Evolutionary conservation across 2,113 vertebrate genomes (phyloP).

Genomic region (Meles meles): DNA sequence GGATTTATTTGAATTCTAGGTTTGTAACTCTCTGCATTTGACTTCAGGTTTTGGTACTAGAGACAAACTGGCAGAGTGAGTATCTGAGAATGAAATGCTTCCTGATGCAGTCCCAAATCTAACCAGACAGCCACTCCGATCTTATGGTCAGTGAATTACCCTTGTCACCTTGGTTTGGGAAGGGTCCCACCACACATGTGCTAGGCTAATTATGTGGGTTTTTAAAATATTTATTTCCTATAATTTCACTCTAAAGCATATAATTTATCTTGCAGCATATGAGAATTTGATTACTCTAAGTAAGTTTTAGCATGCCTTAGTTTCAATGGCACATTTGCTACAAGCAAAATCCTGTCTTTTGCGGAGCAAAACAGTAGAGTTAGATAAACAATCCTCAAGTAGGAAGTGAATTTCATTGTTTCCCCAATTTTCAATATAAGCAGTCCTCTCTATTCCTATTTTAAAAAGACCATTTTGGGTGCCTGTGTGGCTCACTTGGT

Average conservation of each 20-base stretch:
- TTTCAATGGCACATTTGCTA: neutral
- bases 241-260: neutral
- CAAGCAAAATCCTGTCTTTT: neutral
- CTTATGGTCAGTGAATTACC: neutral
- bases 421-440: fast-evolving
- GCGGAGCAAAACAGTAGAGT: neutral
- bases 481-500: too few relatives aligned
- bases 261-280: neutral
- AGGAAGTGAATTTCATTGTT: neutral
- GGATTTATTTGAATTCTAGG: neutral
- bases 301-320: neutral
- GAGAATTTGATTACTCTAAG: neutral
- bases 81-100: neutral
- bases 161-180: neutral
- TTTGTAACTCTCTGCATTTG: neutral
- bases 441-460: neutral
- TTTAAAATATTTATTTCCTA: neutral
- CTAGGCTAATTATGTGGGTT: neutral
- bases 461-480: neutral
- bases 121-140: neutral
- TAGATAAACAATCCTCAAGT: neutral
- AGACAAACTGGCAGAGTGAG: neutral
- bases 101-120: neutral
- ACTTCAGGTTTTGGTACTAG: neutral
- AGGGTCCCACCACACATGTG: neutral